Conservation (phyloP, 1,140 invertebrate genomes). For the Drosophila sp. region DNA sequence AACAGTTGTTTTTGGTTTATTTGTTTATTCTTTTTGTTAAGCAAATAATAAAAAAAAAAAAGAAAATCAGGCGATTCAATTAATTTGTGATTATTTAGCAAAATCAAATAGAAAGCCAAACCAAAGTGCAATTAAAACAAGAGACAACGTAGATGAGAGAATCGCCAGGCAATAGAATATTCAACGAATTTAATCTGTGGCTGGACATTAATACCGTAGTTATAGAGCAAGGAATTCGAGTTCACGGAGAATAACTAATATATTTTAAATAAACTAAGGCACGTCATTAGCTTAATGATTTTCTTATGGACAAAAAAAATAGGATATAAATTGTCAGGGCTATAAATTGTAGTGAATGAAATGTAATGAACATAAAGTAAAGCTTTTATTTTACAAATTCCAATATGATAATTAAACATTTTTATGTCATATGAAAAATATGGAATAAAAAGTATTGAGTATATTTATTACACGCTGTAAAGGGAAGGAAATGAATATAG, state of each 20-base stretch:
- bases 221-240: neutral
- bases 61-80: constrained; percentile 26
- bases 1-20: neutral
- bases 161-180: constrained; percentile 16
- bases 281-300: constrained; percentile 9
- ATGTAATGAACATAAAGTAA: too few relatives aligned
- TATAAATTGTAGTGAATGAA: too few relatives aligned
- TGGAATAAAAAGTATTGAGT: neutral
- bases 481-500: too few relatives aligned
- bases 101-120: constrained; percentile 30
- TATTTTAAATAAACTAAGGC: neutral
- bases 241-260: too few relatives aligned
- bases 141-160: constrained; percentile 23
- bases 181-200: constrained; percentile 6
- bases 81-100: constrained; percentile 63
- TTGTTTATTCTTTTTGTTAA: constrained; percentile 17
- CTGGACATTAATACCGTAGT: constrained; percentile 7
- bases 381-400: too few relatives aligned
- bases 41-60: too few relatives aligned
- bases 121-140: constrained; percentile 46
- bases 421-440: neutral
- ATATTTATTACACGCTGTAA: neutral
- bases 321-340: too few relatives aligned
- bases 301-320: too few relatives aligned
- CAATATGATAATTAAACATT: too few relatives aligned